Base-by-base conservation (phyloP, 2,888 invertebrate species). In the Rotaria sp. region DNA sequence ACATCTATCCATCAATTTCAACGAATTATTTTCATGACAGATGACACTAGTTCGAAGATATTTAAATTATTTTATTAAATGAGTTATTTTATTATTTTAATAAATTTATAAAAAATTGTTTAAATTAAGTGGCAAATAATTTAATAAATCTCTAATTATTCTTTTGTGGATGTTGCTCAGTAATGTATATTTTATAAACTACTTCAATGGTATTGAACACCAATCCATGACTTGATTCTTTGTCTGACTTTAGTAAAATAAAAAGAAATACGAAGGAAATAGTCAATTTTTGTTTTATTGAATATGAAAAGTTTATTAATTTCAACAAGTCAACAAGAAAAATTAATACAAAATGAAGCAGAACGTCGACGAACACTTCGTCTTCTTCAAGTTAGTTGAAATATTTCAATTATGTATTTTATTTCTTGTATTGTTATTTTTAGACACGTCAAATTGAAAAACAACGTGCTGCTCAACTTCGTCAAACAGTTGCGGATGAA, bases 381-480 rank as follows among this genome's bases (percentile, higher is more conserved):
- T 18, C 88, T 90, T 15, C 87, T 89, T 35, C 90, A 91, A 89
- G 90, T 90, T 80, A 84, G 85, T 8, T n/a, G 11, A 41, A 26
- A 8, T 67, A 7, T 26, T 57, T 48, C 24, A 26, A 35, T 26
- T 15, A 84, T 30, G 41, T 26, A 41, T 80, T 13, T n/a, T 13
- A 41, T 1, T 57, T 84, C 45, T n/a, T n/a, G n/a, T n/a, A n/a
- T n/a, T n/a, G n/a, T 45, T 75, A 35, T 84, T 86, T 87, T 15
- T 75, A 90, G 90, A 90, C 90, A 26, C 88, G 91, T 84, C 90
- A 90, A 87, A 90, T 90, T 88, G 88, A 90, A 15, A 90, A 90
- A 87, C 88, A 87, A 50, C 90, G 89, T 88, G 90, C 91, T 2
- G 89, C 89, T 5, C 88, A 88, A 84, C 89, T 90, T 45, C 87